phyloP scores from a whole-genome alignment of 2,888 invertebrate genomes.

The Agrochola litura region DNA sequence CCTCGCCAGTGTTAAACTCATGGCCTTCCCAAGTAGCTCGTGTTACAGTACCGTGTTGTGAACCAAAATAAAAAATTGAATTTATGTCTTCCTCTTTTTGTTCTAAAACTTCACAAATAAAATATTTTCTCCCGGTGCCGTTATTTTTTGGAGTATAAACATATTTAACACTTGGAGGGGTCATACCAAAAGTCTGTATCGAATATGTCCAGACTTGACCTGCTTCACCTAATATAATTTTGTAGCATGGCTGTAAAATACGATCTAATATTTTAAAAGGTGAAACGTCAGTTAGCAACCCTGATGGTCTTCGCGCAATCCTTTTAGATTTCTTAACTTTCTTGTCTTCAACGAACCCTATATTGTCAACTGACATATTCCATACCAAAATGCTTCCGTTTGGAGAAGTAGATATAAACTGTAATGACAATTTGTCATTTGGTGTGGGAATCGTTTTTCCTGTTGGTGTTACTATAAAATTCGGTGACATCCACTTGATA shows the following conservation, averaged over 20 bases:
- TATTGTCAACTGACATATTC: constrained; percentile 91
- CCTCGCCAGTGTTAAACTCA: constrained; percentile 91
- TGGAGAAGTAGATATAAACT: constrained; percentile 92
- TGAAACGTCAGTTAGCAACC: constrained; percentile 91
- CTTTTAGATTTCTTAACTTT: constrained; percentile 86
- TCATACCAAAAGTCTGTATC: constrained; percentile 85
- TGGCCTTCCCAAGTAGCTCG: constrained; percentile 92
- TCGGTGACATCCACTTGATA: constrained; percentile 93
- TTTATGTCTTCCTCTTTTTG: constrained; percentile 79
- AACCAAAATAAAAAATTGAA: constrained; percentile 80
- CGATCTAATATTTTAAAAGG: constrained; percentile 91
- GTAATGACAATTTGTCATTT: constrained; percentile 85
- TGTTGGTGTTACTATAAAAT: constrained; percentile 90
- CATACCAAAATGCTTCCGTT: constrained; percentile 93
- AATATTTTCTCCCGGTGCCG: constrained; percentile 84
- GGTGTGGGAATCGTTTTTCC: constrained; percentile 87
- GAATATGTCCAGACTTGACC: constrained; percentile 82
- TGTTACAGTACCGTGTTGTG: constrained; percentile 85
- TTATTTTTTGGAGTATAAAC: constrained; percentile 76
- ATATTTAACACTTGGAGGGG: constrained; percentile 79
- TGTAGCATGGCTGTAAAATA: constrained; percentile 91
- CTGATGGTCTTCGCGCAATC: constrained; percentile 89
- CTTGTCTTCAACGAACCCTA: constrained; percentile 77
- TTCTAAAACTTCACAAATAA: constrained; percentile 77
- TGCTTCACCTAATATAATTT: constrained; percentile 86